These are phyloP conservation scores for Sakesphorus luctuosus DNA, from an alignment of 2,113 vertebrate genomes.

Conservation along the genomic window DNA sequence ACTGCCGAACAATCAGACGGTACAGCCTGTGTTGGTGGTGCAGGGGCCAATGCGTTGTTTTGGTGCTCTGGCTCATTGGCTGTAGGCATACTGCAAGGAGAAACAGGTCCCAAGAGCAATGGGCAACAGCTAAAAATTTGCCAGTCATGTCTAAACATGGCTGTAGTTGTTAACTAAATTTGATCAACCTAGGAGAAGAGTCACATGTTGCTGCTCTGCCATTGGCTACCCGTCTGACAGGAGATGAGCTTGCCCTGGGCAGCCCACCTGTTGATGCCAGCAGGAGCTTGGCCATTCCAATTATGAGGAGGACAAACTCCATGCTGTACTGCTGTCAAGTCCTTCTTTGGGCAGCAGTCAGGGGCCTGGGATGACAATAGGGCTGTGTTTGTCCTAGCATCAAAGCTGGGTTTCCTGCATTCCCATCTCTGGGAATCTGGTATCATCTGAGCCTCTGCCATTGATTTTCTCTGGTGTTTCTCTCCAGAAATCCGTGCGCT, in stretches of 20 bases:
- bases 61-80: not conserved
- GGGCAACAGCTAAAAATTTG: not conserved
- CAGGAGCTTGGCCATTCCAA: not conserved
- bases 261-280: not conserved
- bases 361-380: not conserved
- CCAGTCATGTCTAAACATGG: not conserved
- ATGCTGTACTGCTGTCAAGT: not conserved
- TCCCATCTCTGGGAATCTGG: not conserved
- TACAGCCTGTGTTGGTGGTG: slow-evolving; percentile 31
- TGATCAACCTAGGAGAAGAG: not conserved
- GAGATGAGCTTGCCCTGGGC: not conserved
- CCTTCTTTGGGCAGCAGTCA: not conserved
- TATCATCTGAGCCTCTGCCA: not conserved
- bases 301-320: not conserved
- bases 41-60: accelerated
- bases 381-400: not conserved
- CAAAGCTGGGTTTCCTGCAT: not conserved
- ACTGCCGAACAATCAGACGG: slow-evolving; percentile 82
- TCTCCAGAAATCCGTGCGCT: slow-evolving; percentile 84
- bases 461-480: not conserved
- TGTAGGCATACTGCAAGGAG: not conserved
- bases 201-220: not conserved
- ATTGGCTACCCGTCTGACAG: not conserved
- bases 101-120: not conserved
- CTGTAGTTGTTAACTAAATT: not conserved